A percentile compares a stretch with the other conserved stretches of the same genome.
These are phyloP conservation scores for Dunckerocampus dactyliophorus DNA, from an alignment of 2,113 vertebrate species.

Conservation along the genomic window DNA sequence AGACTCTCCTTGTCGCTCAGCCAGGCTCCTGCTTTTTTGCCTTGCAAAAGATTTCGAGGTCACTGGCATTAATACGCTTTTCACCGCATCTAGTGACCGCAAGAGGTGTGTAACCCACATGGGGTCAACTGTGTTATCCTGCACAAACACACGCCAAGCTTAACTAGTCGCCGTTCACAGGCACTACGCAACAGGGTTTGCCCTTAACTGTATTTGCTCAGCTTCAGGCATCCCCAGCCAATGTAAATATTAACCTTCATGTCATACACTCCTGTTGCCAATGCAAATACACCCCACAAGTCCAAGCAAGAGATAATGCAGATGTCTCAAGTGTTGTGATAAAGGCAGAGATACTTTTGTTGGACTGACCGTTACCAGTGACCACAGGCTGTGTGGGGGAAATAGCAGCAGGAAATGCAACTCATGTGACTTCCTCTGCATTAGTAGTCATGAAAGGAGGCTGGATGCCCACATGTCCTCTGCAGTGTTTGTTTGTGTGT, in stretches of 20 bases:
- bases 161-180: constrained; percentile 31
- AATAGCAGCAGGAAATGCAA: constrained; percentile 25
- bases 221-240: constrained; percentile 42
- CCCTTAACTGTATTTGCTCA: constrained; percentile 51
- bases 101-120: too few relatives aligned
- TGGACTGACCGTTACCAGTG: too few relatives aligned
- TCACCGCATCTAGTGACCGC: not conserved
- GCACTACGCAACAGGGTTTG: constrained; percentile 8
- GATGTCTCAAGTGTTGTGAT: too few relatives aligned
- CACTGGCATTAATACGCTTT: not conserved
- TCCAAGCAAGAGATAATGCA: not conserved
- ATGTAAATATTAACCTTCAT: constrained; percentile 52
- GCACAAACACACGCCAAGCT: constrained; percentile 24
- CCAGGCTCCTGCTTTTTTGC: not conserved
- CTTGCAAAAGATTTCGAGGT: not conserved
- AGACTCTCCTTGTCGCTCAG: not conserved
- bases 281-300: constrained; percentile 18
- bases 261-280: constrained; percentile 5
- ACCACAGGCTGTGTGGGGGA: not conserved
- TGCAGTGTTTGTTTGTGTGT: too few relatives aligned
- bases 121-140: constrained; percentile 2
- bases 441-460: not conserved
- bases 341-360: not conserved
- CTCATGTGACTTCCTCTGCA: constrained; percentile 30
- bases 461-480: not conserved